phyloP scores from a whole-genome alignment of 2,888 invertebrate genomes.

The Stenurella melanura region DNA sequence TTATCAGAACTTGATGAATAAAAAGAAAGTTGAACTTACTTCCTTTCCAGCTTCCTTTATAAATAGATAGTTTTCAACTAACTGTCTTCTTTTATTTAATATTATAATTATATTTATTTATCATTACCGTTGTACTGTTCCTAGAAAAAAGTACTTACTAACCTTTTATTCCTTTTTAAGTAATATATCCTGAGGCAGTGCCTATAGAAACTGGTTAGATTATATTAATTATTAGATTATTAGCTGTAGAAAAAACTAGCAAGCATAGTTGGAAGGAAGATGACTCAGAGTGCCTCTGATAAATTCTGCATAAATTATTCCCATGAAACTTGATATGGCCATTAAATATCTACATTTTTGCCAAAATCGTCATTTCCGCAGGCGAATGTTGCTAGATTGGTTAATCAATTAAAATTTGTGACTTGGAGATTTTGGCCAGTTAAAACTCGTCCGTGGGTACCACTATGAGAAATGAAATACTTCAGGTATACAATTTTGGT shows the following conservation, averaged over 20 bases:
- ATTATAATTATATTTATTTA: background rate
- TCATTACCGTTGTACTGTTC: background rate
- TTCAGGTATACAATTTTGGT: no score
- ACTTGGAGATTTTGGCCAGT: background rate
- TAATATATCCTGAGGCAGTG: background rate
- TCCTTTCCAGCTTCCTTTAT: no score
- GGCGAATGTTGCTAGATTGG: background rate
- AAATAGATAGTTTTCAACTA: no score
- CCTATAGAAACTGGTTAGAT: background rate
- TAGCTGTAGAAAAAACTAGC: background rate
- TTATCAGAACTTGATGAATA: no score
- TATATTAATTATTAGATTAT: constrained; percentile 4
- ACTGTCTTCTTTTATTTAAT: no score
- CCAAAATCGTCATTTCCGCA: constrained; percentile 16
- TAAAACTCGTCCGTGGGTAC: background rate
- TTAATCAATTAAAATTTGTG: constrained; percentile 5
- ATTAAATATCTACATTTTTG: constrained; percentile 2
- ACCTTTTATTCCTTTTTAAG: background rate
- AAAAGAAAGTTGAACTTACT: no score
- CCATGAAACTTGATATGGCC: constrained; percentile 6
- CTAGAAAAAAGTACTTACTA: background rate
- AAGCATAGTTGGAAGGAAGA: background rate
- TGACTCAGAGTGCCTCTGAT: constrained; percentile 12
- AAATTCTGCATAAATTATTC: constrained; percentile 13
- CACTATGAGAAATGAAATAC: background rate